Base-by-base conservation (phyloP, 2,888 invertebrate species). In the Orthosia cruda region DNA sequence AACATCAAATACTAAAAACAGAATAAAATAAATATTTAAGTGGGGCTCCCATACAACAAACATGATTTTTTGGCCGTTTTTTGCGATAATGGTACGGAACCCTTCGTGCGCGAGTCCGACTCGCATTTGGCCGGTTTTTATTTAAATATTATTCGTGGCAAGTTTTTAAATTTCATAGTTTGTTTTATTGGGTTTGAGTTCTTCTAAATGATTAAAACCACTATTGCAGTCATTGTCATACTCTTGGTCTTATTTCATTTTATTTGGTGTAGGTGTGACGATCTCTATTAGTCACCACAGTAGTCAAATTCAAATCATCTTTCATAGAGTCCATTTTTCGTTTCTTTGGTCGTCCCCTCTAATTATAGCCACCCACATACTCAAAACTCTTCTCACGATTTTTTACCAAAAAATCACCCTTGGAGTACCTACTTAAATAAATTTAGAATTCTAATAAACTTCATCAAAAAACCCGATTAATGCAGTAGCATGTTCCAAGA, bases 381-480 rank as follows among this genome's bases (percentile, higher is more conserved):
- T 32, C 1, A 32, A 5, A 59, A 18, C 13, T 7, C 15, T n/a
- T 1, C 32, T 40, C 58, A 32, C 32, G 12, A 12, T 2, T 4
- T 4, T 13, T n/a, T 12, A 1, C 13, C 18, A 12, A 59, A 50
- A n/a, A 59, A 20, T 2, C 11, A 26, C 7, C 20, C 13, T 9
- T 55, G 15, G 2, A 7, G n/a, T 59, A 15, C 2, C 4, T 26
- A 47, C 9, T 7, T 50, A 20, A 61, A 57, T 58, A 58, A 52
- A 71, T 15, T 61, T 20, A 7, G 2, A 26, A 55, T 71, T 71
- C 15, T 55, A 71, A 49, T 63, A 77, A 64, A 26, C 20, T 54
- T 73, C 23, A 49, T 71, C 16, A 72, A n/a, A 79, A 73, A 76
- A 71, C 26, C 32, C 4, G 20, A 61, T 77, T 74, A 80, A 69